Evolutionary conservation across 2,113 vertebrate species (phyloP), one percentile per base, ranked within the genome.

Genomic region (Clarias macrocephalus): DNA sequence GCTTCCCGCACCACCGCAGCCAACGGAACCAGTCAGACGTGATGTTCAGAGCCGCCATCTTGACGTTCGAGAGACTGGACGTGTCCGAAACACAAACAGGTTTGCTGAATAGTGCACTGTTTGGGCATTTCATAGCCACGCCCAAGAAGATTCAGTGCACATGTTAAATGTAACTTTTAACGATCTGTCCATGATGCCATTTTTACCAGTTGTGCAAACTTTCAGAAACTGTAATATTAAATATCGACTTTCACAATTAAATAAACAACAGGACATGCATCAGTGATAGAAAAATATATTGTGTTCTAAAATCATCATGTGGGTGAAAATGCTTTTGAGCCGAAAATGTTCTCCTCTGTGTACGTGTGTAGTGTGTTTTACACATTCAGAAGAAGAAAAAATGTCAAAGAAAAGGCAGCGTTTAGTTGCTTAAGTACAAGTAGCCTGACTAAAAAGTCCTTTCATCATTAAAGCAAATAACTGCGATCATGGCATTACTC

Each of bases 1-100:
- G 82, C 90, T 91, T 85, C 91, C 92, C 91, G 85, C 86, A 85
- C 84, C 42, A 84, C 88, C 89, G 18, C 65, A 85, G 85, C 89
- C 88, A 82, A 89, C 87, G 80, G 84, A 70, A 54, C 82, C 82
- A 65, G 81, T 83, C 72, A 85, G 54, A 28, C 54, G n/a, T 90
- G 87, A 85, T 42, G 84, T 88, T 62, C 70, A 28, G 60, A 65
- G 25, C 62, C 33, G n/a, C 60, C 84, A 19, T 62, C 57, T 80
- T 37, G 48, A 48, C 1, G 57, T 37, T 25, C 57, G 0, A 37
- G 28, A 37, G 18, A 59, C 48, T 1, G 25, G 28, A 12, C 54
- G 48, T 16, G 12, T 80, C 77, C 33, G 77, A 37, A 80, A 80
- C 56, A 12, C 77, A 60, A 80, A 60, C 56, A 60, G 12, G 30